These are phyloP conservation scores for Tetropium fuscum DNA, from an alignment of 2,888 invertebrate species.

Conservation along the genomic window DNA sequence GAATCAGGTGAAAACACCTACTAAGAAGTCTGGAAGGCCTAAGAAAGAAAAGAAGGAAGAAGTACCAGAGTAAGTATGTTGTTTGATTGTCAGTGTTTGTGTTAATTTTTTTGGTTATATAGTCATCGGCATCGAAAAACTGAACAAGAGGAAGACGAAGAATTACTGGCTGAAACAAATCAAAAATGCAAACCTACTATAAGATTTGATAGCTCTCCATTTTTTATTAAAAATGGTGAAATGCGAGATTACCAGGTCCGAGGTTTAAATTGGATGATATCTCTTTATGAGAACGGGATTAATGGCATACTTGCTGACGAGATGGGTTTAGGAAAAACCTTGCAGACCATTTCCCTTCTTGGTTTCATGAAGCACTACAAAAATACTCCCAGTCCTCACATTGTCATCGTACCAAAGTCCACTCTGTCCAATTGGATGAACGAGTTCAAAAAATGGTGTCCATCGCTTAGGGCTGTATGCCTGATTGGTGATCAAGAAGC, in stretches of 20 bases:
- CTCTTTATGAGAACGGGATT: constrained; percentile 97
- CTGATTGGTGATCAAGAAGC: constrained; percentile 96
- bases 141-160: constrained; percentile 99
- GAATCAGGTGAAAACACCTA: constrained; percentile 83
- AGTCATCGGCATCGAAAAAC: constrained; percentile 97
- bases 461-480: constrained; percentile 88
- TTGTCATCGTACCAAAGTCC: constrained; percentile 99
- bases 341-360: constrained; percentile 97
- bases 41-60: constrained; percentile 72
- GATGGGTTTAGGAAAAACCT: constrained; percentile 99
- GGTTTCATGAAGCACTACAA: constrained; percentile 98
- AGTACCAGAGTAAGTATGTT: constrained; percentile 67
- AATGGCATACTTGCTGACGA: constrained; percentile 99
- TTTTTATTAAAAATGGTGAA: constrained; percentile 92
- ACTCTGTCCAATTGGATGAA: constrained; percentile 99
- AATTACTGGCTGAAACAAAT: constrained; percentile 89
- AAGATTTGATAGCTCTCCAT: constrained; percentile 92
- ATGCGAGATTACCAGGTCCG: constrained; percentile 98
- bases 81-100: neutral
- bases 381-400: constrained; percentile 93
- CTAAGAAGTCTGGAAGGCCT: constrained; percentile 90
- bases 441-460: constrained; percentile 98
- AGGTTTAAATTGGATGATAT: constrained; percentile 99
- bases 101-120: constrained; percentile 39
- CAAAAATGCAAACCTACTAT: constrained; percentile 80